These are phyloP conservation scores for Taxidea taxus DNA, from an alignment of 2,113 vertebrate species.

Conservation along the genomic window DNA sequence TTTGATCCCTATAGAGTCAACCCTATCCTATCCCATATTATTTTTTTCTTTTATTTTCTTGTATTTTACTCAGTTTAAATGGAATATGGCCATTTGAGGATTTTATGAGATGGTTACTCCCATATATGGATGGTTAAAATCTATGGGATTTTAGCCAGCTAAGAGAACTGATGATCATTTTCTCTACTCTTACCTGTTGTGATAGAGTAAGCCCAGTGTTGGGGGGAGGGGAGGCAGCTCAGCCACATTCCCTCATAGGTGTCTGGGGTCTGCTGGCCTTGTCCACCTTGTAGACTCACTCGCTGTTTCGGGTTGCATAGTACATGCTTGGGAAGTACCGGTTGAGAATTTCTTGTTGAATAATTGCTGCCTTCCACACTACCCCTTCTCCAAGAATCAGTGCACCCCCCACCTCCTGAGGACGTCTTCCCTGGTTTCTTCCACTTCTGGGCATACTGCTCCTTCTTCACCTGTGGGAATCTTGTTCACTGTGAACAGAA, in stretches of 20 bases:
- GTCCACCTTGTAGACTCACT: neutral
- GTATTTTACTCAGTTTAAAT: neutral
- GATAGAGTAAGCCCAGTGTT: fast-evolving
- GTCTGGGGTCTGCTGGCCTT: neutral
- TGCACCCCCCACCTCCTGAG: neutral
- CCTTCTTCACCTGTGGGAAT: neutral
- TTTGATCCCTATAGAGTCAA: neutral
- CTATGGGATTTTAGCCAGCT: neutral
- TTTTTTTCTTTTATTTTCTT: neutral
- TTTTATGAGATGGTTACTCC: neutral
- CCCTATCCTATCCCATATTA: too few species aligned
- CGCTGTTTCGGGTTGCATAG: neutral
- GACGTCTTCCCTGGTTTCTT: neutral
- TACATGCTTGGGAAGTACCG: neutral
- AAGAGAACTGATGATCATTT: neutral
- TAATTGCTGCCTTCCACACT: neutral
- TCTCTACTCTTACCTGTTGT: neutral
- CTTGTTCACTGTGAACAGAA: neutral
- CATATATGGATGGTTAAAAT: neutral
- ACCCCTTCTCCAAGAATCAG: neutral
- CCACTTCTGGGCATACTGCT: neutral
- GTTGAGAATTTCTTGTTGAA: neutral
- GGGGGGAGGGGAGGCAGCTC: too few species aligned
- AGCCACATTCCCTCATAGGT: neutral
- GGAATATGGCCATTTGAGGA: neutral